phyloP scores from a whole-genome alignment of 2,113 vertebrate species.

The Megalops atlanticus region DNA sequence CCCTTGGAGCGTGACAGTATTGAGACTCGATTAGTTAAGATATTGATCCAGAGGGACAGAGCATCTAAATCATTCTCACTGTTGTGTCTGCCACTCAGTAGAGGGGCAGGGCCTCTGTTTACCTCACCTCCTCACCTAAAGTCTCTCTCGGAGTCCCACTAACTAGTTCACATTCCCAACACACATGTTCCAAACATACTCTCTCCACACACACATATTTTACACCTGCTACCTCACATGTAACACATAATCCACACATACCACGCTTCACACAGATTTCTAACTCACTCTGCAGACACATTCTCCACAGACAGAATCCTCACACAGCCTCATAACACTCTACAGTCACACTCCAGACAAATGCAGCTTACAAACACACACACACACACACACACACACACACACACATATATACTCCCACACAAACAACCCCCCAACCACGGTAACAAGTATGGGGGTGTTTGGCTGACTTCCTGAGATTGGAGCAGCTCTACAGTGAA shows the following conservation, averaged over 20 bases:
- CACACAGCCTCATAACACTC: not conserved
- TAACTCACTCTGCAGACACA: not conserved
- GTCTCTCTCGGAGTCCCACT: too few species aligned
- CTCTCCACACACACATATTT: not conserved
- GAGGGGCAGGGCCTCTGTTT: not conserved
- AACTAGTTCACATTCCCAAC: too few species aligned
- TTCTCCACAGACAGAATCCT: not conserved
- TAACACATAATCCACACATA: not conserved
- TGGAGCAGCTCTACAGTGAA: conserved; percentile 42
- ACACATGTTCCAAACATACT: not conserved
- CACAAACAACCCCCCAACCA: not conserved
- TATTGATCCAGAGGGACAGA: too few species aligned
- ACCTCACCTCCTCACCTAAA: not conserved
- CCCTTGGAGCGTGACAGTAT: too few species aligned
- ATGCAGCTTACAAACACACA: too few species aligned
- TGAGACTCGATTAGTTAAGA: too few species aligned
- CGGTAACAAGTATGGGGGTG: not conserved
- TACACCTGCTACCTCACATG: not conserved
- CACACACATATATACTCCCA: not conserved
- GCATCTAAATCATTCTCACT: not conserved
- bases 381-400: not conserved
- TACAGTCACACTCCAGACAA: too few species aligned
- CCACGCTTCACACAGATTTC: not conserved
- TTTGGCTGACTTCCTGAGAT: conserved; percentile 40
- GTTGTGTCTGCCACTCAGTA: not conserved